Evolutionary conservation across 2,888 invertebrate species (phyloP), one percentile per base, ranked within the genome.

Genomic region (Geophilus truncorum): DNA sequence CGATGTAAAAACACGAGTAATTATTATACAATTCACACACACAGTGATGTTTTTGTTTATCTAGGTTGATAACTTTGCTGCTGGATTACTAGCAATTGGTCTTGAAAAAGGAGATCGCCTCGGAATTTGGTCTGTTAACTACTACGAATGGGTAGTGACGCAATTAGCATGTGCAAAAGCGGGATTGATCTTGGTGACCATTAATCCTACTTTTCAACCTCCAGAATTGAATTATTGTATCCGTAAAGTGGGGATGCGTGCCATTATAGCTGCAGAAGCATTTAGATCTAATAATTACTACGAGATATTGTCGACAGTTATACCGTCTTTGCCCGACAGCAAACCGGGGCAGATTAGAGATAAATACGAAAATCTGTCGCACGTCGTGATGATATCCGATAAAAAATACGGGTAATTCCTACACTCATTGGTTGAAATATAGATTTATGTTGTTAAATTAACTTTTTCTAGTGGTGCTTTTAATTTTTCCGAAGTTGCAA

Each of bases 91-190:
- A 15, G 89, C 90, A 51, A 84, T 93, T 30, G 94, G 94, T 0
- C 84, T 95, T 21, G 85, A 90, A 80, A 89, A 87, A 34, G 94
- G 94, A 0, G 95, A 96, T 85, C 87, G 92, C 10, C 85, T 96
- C 1, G 95, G 92, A 0, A 88, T 96, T 30, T 94, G 93, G 93
- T 91, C 92, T 0, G 93, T 94, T 0, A 96, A 95, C 87, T 88
- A 89, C 45, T 86, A 90, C 76, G 92, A 94, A 85, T 96, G 95
- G 95, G 90, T 92, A 82, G 84, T 94, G 0, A 88, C 91, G 0
- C 91, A 92, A 86, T 88, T 92, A 85, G 94, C 92, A 0, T 90
- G 92, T 0, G 90, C 92, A 0, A 90, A 93, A 83, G 90, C 91
- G 1, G 95, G 95, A 0, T 87, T 93, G 1, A 88, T 93, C 32